Percentiles rank a stretch among this genome's conserved stretches.
Evolutionary conservation across 2,888 invertebrate genomes (phyloP).

Genomic region (Rhamnusium bicolor): DNA sequence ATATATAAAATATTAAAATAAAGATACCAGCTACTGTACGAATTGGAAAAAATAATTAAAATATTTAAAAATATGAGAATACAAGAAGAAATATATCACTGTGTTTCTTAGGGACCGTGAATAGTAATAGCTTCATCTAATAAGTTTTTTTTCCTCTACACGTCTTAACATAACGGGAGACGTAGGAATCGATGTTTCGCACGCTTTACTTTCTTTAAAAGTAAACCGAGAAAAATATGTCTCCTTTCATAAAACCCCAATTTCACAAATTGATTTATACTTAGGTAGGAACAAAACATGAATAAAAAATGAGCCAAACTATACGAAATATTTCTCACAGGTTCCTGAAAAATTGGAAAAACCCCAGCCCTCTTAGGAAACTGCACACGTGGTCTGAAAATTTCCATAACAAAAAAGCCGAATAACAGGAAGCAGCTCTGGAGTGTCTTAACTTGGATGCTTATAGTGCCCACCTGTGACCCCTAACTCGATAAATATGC

Average conservation of each 20-base stretch:
- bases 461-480: conserved; percentile 42
- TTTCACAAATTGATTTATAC: conserved; percentile 49
- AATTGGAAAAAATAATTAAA: not conserved
- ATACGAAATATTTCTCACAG: conserved; percentile 37
- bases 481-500: conserved; percentile 44
- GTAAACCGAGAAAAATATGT: conserved; percentile 39
- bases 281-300: conserved; percentile 51
- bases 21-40: too few relatives aligned
- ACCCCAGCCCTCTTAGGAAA: conserved; percentile 30
- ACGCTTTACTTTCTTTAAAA: conserved; percentile 3
- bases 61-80: not conserved
- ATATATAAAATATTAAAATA: too few relatives aligned
- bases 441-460: conserved; percentile 30
- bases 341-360: conserved; percentile 32
- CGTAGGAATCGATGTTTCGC: conserved; percentile 21
- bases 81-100: not conserved
- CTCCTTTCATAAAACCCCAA: conserved; percentile 41
- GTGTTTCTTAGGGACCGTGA: not conserved
- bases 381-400: conserved; percentile 42
- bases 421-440: not conserved
- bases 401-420: conserved; percentile 47
- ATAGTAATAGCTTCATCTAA: conserved; percentile 17
- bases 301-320: conserved; percentile 53
- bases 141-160: conserved; percentile 21
- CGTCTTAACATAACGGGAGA: conserved; percentile 14